Conservation (phyloP, 2,797 vertebrate genomes). For the Gephyroberyx darwinii region DNA sequence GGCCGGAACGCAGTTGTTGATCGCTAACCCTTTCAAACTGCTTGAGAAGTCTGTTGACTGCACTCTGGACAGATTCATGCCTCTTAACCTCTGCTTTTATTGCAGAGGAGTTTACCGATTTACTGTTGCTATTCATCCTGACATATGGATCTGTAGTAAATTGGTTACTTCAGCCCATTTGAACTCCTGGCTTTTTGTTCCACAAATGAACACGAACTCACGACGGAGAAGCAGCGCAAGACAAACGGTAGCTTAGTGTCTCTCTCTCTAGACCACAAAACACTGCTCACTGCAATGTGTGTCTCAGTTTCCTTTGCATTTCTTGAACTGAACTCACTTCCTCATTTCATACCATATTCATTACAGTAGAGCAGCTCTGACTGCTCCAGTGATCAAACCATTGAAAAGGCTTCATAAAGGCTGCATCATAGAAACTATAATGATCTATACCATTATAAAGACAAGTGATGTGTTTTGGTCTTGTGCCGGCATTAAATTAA, state of each 20-base stretch:
- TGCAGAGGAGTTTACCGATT: conserved; percentile 76
- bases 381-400: neutral
- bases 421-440: neutral
- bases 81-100: conserved; percentile 88
- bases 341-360: conserved; percentile 73
- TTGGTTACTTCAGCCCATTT: conserved; percentile 74
- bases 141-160: conserved; percentile 50
- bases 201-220: conserved; percentile 32
- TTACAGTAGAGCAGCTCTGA: conserved; percentile 30
- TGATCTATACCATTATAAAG: neutral
- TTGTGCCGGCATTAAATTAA: neutral
- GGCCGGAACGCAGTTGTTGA: conserved; percentile 81
- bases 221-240: conserved; percentile 25
- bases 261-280: conserved; percentile 68
- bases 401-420: neutral
- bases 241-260: conserved; percentile 32
- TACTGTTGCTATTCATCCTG: conserved; percentile 81
- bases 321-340: conserved; percentile 79
- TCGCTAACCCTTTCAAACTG: conserved; percentile 85
- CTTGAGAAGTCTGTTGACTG: conserved; percentile 82
- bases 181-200: conserved; percentile 51
- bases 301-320: conserved; percentile 78
- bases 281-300: conserved; percentile 45
- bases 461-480: neutral
- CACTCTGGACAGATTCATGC: conserved; percentile 83